A percentile compares a stretch with the other conserved stretches of the same genome.
phyloP scores from a whole-genome alignment of 2,113 vertebrate genomes.

The Phalacrocorax pelagicus region DNA sequence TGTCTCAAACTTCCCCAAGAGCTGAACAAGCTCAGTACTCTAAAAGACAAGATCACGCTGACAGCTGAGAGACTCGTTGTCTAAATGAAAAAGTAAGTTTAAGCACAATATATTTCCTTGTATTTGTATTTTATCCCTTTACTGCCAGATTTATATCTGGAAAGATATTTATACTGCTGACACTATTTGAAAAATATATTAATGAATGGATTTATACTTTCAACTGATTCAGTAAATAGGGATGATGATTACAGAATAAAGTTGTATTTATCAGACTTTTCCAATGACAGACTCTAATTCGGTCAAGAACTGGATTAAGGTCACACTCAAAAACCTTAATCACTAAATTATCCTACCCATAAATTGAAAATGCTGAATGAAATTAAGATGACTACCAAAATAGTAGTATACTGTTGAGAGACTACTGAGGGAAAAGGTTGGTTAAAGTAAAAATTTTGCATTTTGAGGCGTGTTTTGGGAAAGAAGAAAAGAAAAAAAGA shows the following conservation, averaged over 20 bases:
- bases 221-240: background rate
- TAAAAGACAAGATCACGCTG: background rate
- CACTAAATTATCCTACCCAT: background rate
- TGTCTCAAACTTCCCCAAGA: background rate
- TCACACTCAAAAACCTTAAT: background rate
- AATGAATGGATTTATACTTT: background rate
- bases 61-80: background rate
- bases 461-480: background rate
- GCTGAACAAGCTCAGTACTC: background rate
- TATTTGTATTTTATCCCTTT: background rate
- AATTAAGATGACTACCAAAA: background rate
- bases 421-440: background rate
- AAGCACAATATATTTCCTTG: background rate
- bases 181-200: background rate
- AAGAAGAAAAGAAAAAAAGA: background rate
- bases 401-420: background rate
- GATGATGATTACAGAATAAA: background rate
- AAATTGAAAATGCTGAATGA: background rate
- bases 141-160: background rate
- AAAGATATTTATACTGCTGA: background rate
- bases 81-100: background rate
- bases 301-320: background rate
- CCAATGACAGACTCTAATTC: background rate
- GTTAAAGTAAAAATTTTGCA: background rate
- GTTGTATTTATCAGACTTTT: background rate